Evolutionary conservation across 2,113 vertebrate genomes (phyloP), one percentile per base, ranked within the genome.

Genomic region (Cyprinodon variegatus): DNA sequence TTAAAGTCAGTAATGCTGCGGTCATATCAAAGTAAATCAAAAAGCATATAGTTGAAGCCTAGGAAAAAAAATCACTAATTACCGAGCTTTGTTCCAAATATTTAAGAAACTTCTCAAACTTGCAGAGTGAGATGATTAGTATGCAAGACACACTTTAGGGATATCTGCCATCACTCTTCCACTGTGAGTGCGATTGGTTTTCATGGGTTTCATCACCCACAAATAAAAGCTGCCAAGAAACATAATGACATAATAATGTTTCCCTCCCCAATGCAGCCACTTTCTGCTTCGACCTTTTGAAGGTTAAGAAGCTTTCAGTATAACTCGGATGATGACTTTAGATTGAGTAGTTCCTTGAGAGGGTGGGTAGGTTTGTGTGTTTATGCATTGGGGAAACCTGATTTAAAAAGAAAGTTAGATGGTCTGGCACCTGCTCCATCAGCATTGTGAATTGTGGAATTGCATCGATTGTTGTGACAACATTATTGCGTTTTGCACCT

Each of bases 191-290:
- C 74, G 76, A 75, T 80, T 68, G 20, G 5, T 73, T 83, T 76
- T 78, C 86, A 68, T 82, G 71, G 64, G 39, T 70, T 85, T 85
- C 76, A 83, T 86, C 83, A 78, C 65, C 38, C n/a, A 36, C 63
- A 84, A 78, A 88, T 84, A 85, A 85, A 86, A 89, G 43, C 82
- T 83, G 80, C 77, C 83, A 79, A 72, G 68, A 29, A 61, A 50
- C 67, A 65, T 88, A 83, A 88, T 84, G 73, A 80, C 57, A 86
- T 78, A 80, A 78, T 87, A 82, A 89, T 79, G 74, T 78, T 87
- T 70, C 68, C 81, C 70, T 57, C 50, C 69, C 45, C 68, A 70
- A 76, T 74, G 72, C 77, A 68, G 62, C 38, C 72, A 69, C 65
- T 12, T 41, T 68, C 73, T 53, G 75, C 78, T 76, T 45, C 81